These are phyloP conservation scores for Cephonodes hylas DNA, from an alignment of 2,888 invertebrate species.

Conservation along the genomic window DNA sequence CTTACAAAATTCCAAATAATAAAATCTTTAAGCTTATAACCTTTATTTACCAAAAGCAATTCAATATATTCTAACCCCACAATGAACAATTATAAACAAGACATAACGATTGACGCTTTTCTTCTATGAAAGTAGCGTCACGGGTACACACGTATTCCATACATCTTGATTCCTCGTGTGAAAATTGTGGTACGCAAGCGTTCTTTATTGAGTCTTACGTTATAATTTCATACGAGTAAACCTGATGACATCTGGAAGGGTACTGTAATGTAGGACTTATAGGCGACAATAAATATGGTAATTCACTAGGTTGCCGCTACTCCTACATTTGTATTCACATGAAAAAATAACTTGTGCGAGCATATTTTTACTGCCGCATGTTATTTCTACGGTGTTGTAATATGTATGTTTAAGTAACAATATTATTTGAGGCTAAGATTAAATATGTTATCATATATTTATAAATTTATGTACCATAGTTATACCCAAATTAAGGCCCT, in stretches of 20 bases:
- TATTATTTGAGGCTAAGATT: too few relatives aligned
- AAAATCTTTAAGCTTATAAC: too few relatives aligned
- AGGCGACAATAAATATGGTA: constrained; percentile 47
- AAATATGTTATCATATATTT: too few relatives aligned
- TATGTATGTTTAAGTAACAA: neutral
- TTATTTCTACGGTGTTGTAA: neutral
- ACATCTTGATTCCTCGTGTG: neutral
- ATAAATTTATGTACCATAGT: too few relatives aligned
- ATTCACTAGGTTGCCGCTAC: constrained; percentile 40
- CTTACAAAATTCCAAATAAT: too few relatives aligned
- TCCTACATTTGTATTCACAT: constrained; percentile 34
- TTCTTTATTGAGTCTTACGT: neutral
- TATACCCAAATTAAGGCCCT: too few relatives aligned
- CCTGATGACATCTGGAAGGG: constrained; percentile 6
- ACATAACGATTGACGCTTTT: too few relatives aligned
- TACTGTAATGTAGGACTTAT: constrained; percentile 24
- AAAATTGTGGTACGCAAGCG: neutral
- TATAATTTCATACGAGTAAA: neutral
- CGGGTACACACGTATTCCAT: neutral
- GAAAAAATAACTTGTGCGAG: constrained; percentile 35
- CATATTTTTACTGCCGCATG: constrained; percentile 24
- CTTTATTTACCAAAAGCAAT: too few relatives aligned
- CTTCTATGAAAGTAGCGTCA: too few relatives aligned
- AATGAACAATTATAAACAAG: too few relatives aligned
- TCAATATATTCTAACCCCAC: too few relatives aligned